Evolutionary conservation across 2,888 invertebrate genomes (phyloP), one percentile per base, ranked within the genome.

Genomic region (Malthinus flaveolus): DNA sequence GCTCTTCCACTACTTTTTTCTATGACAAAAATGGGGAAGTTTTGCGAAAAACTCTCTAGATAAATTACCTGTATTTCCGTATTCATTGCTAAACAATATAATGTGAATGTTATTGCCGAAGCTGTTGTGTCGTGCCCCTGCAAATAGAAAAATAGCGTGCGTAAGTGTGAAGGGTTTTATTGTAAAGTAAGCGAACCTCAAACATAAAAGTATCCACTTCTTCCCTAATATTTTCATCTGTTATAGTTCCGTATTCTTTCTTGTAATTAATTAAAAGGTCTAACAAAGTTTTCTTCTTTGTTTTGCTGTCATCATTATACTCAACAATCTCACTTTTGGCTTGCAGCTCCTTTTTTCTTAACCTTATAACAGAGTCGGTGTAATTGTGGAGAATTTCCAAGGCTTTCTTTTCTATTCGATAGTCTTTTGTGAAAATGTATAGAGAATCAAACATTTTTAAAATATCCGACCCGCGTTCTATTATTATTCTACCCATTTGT

Each of bases 161-260:
- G n/a, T n/a, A n/a, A n/a, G n/a, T n/a, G n/a, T n/a, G n/a, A n/a
- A n/a, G n/a, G n/a, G n/a, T n/a, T n/a, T n/a, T n/a, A n/a, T n/a
- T n/a, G n/a, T n/a, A n/a, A n/a, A n/a, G n/a, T n/a, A n/a, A n/a
- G n/a, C n/a, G n/a, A 71, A 86, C 87, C 74, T 85, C 88, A 74
- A 89, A 90, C 85, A 89, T 86, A 66, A 89, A 88, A 0, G 89
- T 89, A 65, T 89, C 86, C 0, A 89, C 87, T 78, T 89, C 87
- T 71, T 88, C 86, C 50, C 86, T 80, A 45, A 90, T 83, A 61
- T 84, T 84, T 32, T 83, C 72, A 62, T 85, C 83, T 5, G 82
- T 82, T 42, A 90, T 75, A 4, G 81, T 82, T 58, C 81, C 74
- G 1, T 85, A 86, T 63, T 85, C 83, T 9, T 84, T 80, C 66